These are phyloP conservation scores for Acipenser ruthenus DNA, from an alignment of 2,797 vertebrate species.

Conservation along the genomic window DNA sequence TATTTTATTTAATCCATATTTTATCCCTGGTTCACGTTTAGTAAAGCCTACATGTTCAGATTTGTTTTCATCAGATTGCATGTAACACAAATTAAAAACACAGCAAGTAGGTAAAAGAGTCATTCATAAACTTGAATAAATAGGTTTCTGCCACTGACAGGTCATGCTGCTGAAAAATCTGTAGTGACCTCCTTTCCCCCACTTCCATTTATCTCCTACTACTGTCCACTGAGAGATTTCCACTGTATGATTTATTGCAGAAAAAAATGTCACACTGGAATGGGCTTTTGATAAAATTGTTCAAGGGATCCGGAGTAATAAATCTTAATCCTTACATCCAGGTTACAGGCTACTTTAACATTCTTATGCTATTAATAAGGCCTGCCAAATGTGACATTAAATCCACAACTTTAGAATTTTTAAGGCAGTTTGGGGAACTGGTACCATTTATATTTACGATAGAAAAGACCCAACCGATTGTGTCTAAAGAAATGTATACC, in stretches of 20 bases:
- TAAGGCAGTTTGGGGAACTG: constrained; percentile 71
- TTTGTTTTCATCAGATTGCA: constrained; percentile 54
- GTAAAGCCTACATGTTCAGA: constrained; percentile 57
- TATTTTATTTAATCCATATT: constrained; percentile 47
- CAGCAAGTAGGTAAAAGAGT: constrained; percentile 80
- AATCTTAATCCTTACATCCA: constrained; percentile 98
- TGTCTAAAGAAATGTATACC: constrained; percentile 23
- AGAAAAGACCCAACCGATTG: constrained; percentile 37
- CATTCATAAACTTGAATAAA: constrained; percentile 84
- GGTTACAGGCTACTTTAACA: constrained; percentile 90
- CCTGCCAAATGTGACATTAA: constrained; percentile 80
- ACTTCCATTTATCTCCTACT: constrained; percentile 96
- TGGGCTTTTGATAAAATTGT: constrained; percentile 99
- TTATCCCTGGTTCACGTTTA: constrained; percentile 51
- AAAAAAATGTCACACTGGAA: constrained; percentile 98
- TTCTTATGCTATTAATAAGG: constrained; percentile 94
- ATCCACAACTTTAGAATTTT: constrained; percentile 89
- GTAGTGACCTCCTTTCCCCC: constrained; percentile 93
- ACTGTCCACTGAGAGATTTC: constrained; percentile 96
- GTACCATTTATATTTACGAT: constrained; percentile 67
- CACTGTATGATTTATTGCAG: constrained; percentile 93
- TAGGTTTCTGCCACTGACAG: constrained; percentile 77
- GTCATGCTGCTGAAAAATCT: constrained; percentile 82
- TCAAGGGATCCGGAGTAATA: constrained; percentile 97
- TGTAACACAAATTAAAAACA: constrained; percentile 76